Percentiles rank a stretch among this genome's conserved stretches.
phyloP scores from a whole-genome alignment of 2,797 vertebrate species.

The Hydrolagus colliei region DNA sequence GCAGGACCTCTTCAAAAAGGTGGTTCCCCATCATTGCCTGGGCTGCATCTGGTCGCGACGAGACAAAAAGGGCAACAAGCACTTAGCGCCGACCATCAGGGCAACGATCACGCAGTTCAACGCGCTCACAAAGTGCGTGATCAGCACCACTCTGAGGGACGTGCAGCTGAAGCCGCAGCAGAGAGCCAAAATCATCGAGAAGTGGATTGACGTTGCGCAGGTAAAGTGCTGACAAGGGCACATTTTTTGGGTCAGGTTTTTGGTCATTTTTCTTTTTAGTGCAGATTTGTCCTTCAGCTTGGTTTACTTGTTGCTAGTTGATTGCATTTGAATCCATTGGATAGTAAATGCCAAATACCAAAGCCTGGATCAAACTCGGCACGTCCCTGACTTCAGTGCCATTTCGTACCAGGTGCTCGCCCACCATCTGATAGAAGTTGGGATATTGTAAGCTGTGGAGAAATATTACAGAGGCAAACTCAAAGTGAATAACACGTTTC shows the following conservation, averaged over 20 bases:
- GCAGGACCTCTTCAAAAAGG: slow-evolving; percentile 83
- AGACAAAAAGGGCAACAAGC: slow-evolving; percentile 83
- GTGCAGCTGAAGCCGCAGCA: slow-evolving; percentile 73
- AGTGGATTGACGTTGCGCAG: slow-evolving; percentile 88
- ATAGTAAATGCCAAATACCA: no score
- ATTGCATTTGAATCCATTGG: no score
- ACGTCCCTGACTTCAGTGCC: not conserved
- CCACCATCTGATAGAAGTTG: not conserved
- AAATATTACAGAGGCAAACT: slow-evolving; percentile 11
- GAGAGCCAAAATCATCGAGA: slow-evolving; percentile 81
- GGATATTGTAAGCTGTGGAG: not conserved
- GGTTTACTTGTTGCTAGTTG: no score
- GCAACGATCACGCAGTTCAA: slow-evolving; percentile 91
- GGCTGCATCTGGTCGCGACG: slow-evolving; percentile 86
- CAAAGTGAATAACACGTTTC: slow-evolving; percentile 45
- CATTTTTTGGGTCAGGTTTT: no score
- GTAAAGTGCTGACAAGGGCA: slow-evolving; percentile 48
- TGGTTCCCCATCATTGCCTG: slow-evolving; percentile 87
- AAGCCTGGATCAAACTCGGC: not conserved
- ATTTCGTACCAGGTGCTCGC: not conserved
- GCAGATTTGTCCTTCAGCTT: no score
- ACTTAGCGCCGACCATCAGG: slow-evolving; percentile 74
- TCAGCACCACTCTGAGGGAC: slow-evolving; percentile 74
- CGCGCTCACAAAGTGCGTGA: slow-evolving; percentile 75
- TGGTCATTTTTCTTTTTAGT: no score